These are phyloP conservation scores for Microcaecilia unicolor DNA, from an alignment of 2,797 vertebrate genomes.

Conservation along the genomic window DNA sequence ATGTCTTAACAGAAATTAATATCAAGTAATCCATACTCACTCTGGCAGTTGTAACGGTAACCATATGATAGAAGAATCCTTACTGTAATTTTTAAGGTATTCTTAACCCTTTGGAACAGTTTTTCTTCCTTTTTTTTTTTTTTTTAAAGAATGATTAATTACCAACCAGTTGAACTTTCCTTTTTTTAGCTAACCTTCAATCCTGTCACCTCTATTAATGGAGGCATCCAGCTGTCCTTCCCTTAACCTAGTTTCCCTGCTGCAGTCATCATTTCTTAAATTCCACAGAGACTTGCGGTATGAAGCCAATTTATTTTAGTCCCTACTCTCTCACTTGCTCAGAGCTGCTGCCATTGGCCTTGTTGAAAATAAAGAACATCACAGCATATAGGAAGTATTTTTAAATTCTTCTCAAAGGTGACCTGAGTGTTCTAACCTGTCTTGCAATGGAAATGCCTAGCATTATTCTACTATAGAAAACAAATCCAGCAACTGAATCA, in stretches of 20 bases:
- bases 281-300: constrained; percentile 42
- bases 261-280: constrained; percentile 40
- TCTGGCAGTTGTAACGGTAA: background rate
- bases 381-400: background rate
- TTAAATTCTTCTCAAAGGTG: too few relatives aligned
- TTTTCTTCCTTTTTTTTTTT: too few relatives aligned
- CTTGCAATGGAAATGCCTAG: too few relatives aligned
- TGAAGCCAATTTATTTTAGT: constrained; percentile 58
- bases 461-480: too few relatives aligned
- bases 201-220: constrained; percentile 31
- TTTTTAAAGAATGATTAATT: constrained; percentile 21
- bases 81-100: too few relatives aligned
- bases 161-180: constrained; percentile 6
- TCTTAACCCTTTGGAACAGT: too few relatives aligned
- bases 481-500: too few relatives aligned
- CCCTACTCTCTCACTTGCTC: constrained; percentile 33
- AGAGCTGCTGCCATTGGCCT: constrained; percentile 42
- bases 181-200: constrained; percentile 3
- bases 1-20: background rate
- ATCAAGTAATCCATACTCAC: background rate
- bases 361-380: constrained; percentile 16
- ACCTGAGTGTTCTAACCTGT: too few relatives aligned
- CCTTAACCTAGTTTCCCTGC: constrained; percentile 47
- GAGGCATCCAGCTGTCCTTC: constrained; percentile 42
- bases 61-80: background rate